Evolutionary conservation across 2,888 invertebrate species (phyloP).

Genomic region (Eumacrocentrus americanus): DNA sequence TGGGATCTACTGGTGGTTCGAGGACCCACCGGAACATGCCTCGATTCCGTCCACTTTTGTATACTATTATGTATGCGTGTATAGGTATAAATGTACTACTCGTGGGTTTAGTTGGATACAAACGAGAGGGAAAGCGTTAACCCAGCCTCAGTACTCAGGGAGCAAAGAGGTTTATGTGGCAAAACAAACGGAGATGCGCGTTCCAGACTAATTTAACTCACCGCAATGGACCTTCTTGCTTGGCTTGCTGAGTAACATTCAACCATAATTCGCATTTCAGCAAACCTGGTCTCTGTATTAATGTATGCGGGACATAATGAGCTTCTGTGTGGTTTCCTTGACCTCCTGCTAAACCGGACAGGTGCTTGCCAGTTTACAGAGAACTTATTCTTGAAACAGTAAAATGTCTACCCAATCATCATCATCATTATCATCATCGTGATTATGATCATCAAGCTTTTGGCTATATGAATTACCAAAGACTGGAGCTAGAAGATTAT

Average conservation of each 20-base stretch:
- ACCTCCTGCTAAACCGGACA: conserved; percentile 12
- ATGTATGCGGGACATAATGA: conserved; percentile 27
- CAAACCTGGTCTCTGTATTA: conserved; percentile 24
- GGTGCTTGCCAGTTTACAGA: background rate
- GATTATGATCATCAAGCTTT: too few species aligned
- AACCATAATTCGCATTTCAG: conserved; percentile 27
- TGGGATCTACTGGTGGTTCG: background rate
- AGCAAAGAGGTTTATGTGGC: conserved; percentile 28
- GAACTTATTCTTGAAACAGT: conserved; percentile 2
- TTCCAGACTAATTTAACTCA: conserved; percentile 30
- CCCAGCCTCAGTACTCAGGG: background rate
- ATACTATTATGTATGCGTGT: too few species aligned
- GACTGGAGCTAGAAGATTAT: too few species aligned
- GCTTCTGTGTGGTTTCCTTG: conserved; percentile 28
- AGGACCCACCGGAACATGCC: too few species aligned
- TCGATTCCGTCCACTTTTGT: too few species aligned
- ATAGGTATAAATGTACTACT: too few species aligned
- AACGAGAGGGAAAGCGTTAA: background rate
- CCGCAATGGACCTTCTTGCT: conserved; percentile 26
- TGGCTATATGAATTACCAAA: too few species aligned
- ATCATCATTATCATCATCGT: too few species aligned
- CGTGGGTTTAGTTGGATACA: too few species aligned
- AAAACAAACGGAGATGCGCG: conserved; percentile 30
- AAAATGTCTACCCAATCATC: background rate
- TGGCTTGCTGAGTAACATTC: conserved; percentile 15